Percentiles rank a stretch among this genome's conserved stretches.
Evolutionary conservation across 2,113 vertebrate species (phyloP).

Genomic region (Bos javanicus): DNA sequence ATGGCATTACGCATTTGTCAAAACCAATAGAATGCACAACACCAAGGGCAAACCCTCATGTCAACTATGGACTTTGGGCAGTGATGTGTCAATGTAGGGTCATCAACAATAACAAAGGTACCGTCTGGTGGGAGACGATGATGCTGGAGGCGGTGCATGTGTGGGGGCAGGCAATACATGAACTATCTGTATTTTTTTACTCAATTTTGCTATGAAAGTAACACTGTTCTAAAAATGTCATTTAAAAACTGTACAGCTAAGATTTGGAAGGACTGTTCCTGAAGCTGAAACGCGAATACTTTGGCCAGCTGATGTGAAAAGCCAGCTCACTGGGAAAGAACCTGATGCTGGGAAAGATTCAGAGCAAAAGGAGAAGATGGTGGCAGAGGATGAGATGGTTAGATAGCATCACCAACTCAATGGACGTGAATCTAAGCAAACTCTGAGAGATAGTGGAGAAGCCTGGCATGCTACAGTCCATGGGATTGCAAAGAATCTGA

Average conservation of each 20-base stretch:
- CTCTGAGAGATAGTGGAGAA: background rate
- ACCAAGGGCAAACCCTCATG: too few species aligned
- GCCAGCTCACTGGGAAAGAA: background rate
- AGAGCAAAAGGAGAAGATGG: background rate
- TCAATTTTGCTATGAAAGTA: background rate
- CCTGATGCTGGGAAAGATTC: background rate
- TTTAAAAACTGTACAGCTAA: background rate
- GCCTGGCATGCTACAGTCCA: background rate
- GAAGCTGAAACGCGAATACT: background rate
- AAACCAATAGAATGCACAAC: background rate
- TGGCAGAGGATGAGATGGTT: background rate
- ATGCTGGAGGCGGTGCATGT: too few species aligned
- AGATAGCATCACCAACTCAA: background rate
- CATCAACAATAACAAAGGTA: background rate
- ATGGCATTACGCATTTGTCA: background rate
- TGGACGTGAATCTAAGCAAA: background rate
- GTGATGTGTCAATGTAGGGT: background rate
- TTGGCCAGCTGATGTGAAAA: background rate
- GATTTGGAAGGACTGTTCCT: background rate
- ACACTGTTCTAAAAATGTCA: background rate
- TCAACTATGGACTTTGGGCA: background rate
- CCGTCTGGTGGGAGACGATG: too few species aligned
- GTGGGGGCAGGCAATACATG: rapidly evolving
- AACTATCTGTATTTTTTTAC: background rate
- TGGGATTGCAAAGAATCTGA: background rate